Base-by-base conservation (phyloP, 2,797 vertebrate species). In the Hyperoplus immaculatus region DNA sequence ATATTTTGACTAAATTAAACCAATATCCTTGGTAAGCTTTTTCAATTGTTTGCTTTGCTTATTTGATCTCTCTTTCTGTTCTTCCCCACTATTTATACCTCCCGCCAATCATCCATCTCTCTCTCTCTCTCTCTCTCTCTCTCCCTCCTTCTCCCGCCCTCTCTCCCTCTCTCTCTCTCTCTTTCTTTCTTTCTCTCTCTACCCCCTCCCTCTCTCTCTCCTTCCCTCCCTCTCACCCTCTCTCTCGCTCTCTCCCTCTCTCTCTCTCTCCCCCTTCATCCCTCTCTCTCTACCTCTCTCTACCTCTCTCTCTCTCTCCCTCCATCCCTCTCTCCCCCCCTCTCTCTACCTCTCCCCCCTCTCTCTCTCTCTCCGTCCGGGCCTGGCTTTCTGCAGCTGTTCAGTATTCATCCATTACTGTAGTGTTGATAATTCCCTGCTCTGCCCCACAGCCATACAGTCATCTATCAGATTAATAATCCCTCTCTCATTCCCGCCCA, bases 391-490 rank as follows among this genome's bases (percentile, higher is more conserved):
- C 83, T 90, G 90, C 92, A 90, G 90, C 92, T 93, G 92, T 91
- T 94, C 92, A 91, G 92, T 90, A 91, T 94, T 95, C 93, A 93
- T 95, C 93, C 88, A 93, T 95, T 95, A 95, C 91, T 94, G 91
- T 93, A 94, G 91, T 94, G 92, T 93, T 94, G 94, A 93, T 95
- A 90, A 95, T 95, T 95, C 92, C 87, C 89, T 89, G 89, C 93
- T 93, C 88, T 88, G 91, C 93, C 93, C 29, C 87, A 87, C 91
- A 91, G 92, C 92, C 91, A 92, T 95, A 90, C 92, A 93, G 90
- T 94, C 93, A 93, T 95, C 92, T 93, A 94, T 96, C 93, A 94
- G 94, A 94, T 94, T 94, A 92, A 91, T 94, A 94, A 93, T 95
- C 94, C 89, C 80, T 74, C 90, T 83, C 80, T 76, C 71, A 74